Evolutionary conservation across 1,140 invertebrate genomes (phyloP).

Genomic region (Drosophila ercepeae): DNA sequence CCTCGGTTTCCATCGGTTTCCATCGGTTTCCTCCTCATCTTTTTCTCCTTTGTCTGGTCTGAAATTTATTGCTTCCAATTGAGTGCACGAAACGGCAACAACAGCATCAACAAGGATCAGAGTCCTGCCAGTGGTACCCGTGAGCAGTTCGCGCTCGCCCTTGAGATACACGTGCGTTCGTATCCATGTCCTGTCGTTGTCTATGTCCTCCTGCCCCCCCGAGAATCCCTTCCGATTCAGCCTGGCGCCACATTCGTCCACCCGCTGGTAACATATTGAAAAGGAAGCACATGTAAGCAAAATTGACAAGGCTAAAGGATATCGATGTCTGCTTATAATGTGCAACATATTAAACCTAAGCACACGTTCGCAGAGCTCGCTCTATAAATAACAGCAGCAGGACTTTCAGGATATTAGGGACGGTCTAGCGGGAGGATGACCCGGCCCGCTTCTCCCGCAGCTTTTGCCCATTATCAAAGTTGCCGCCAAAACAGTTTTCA

Average conservation of each 20-base stretch:
- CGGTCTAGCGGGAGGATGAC: not conserved
- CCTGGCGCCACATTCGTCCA: not conserved
- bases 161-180: conserved; percentile 77
- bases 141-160: conserved; percentile 74
- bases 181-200: conserved; percentile 37
- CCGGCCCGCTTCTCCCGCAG: not conserved
- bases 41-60: conserved; percentile 49
- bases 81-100: conserved; percentile 75
- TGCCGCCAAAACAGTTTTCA: conserved; percentile 80
- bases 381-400: conserved; percentile 80
- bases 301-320: conserved; percentile 83
- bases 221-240: not conserved
- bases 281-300: conserved; percentile 81
- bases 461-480: conserved; percentile 66
- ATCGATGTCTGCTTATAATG: conserved; percentile 84
- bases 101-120: conserved; percentile 43
- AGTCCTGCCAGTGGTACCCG: conserved; percentile 45
- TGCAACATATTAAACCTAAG: conserved; percentile 83
- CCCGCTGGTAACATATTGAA: conserved; percentile 70
- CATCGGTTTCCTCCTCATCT: conserved; percentile 25
- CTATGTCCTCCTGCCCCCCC: conserved; percentile 32
- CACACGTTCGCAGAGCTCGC: conserved; percentile 64
- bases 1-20: not conserved
- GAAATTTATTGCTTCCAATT: conserved; percentile 84
- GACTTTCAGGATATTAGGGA: conserved; percentile 18